Base-by-base conservation (phyloP, 2,888 invertebrate genomes). In the Nematopogon swammerdamellus region DNA sequence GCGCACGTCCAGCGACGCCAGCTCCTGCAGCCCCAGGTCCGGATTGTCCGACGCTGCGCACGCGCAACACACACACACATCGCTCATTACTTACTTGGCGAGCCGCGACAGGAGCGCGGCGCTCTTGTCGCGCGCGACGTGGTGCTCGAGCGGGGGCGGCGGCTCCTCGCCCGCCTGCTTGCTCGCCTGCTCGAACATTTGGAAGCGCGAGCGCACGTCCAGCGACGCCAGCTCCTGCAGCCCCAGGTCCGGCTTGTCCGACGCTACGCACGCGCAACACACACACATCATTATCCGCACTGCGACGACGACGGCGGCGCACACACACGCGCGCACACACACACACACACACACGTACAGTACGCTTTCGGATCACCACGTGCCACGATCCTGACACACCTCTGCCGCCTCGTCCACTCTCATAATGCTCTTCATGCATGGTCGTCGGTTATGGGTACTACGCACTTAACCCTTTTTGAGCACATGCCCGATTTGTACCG, bases 231-330 rank as follows among this genome's bases (percentile, higher is more conserved):
- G 72, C 65, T 93, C 92, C 57, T 91, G 91, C 11, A 94, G 79
- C 1, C 93, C 94, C 46, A 92, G 81, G 68, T 91, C 89, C 2
- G 92, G 90, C 62, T 92, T 92, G 70, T 92, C 91, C 50, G 92
- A 92, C 42, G 92, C 92, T 92, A 73, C 3, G 58, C 49, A 47
- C 16, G 16, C 14, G 17, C 5, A 43, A 3, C 4, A 43, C 14
- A 25, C 25, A 25, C 4, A 25, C 8, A 6, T 25, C 25, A 25
- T n/a, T n/a, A n/a, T n/a, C n/a, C n/a, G n/a, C n/a, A n/a, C n/a
- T n/a, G n/a, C n/a, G n/a, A n/a, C n/a, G n/a, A n/a, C n/a, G n/a
- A n/a, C n/a, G n/a, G n/a, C n/a, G n/a, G n/a, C n/a, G n/a, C n/a
- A n/a, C n/a, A n/a, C n/a, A n/a, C n/a, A n/a, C n/a, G n/a, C n/a